Evolutionary conservation across 2,797 vertebrate species (phyloP).

Genomic region (Pseudochaenichthys georgianus): DNA sequence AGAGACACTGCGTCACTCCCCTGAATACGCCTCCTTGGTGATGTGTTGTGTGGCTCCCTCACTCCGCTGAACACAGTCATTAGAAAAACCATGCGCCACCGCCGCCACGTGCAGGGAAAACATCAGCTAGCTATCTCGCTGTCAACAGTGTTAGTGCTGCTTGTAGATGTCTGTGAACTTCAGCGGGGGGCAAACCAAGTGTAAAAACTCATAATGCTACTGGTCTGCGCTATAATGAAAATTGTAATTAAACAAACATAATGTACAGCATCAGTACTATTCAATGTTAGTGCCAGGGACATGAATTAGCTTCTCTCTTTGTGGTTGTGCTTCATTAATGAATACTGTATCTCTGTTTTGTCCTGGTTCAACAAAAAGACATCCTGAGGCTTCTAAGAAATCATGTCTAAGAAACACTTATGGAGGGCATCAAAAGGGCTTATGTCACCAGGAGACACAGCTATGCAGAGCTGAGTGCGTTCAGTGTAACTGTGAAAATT

Average conservation of each 20-base stretch:
- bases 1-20: conserved; percentile 35
- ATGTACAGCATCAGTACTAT: too few relatives aligned
- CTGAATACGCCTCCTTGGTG: conserved; percentile 30
- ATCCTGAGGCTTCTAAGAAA: background rate
- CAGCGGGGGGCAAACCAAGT: conserved; percentile 43
- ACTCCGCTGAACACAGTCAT: conserved; percentile 47
- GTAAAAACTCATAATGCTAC: conserved; percentile 38
- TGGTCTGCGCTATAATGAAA: too few relatives aligned
- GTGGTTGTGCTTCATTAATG: background rate
- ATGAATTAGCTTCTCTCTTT: background rate
- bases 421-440: background rate
- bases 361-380: background rate
- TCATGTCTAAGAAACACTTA: background rate
- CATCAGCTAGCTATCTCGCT: conserved; percentile 18
- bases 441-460: background rate
- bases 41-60: conserved; percentile 30
- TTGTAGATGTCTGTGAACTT: conserved; percentile 47
- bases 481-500: background rate
- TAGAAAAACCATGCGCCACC: conserved; percentile 33
- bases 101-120: conserved; percentile 44
- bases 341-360: background rate
- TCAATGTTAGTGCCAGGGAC: background rate
- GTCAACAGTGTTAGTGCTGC: conserved; percentile 28
- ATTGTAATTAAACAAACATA: too few relatives aligned
- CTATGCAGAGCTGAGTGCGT: background rate